These are phyloP conservation scores for Galleria mellonella DNA, from an alignment of 1,140 invertebrate genomes.

Conservation along the genomic window DNA sequence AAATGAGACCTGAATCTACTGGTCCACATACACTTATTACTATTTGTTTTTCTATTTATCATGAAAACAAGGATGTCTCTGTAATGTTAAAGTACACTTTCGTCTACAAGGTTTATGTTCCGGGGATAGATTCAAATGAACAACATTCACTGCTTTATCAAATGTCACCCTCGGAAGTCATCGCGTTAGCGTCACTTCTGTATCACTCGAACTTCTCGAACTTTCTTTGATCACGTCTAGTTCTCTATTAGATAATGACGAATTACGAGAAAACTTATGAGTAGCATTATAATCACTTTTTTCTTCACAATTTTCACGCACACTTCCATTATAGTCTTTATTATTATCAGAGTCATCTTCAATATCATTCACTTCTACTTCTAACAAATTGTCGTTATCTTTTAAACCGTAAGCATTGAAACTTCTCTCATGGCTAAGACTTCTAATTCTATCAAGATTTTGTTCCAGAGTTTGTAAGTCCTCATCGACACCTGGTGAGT, in stretches of 20 bases:
- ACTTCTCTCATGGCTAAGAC: constrained; percentile 56
- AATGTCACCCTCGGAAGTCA: constrained; percentile 64
- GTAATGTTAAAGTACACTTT: constrained; percentile 23
- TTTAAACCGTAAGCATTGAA: constrained; percentile 41
- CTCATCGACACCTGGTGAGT: constrained; percentile 45
- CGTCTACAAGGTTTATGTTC: constrained; percentile 27
- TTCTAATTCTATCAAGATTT: constrained; percentile 67
- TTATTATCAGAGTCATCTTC: constrained; percentile 57
- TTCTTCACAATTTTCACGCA: constrained; percentile 53
- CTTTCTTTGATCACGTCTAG: constrained; percentile 72
- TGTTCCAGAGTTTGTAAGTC: constrained; percentile 62
- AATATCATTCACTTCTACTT: constrained; percentile 59
- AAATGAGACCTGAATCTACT: constrained; percentile 48
- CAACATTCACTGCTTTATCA: constrained; percentile 50
- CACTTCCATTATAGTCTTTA: constrained; percentile 46
- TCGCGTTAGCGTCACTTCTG: constrained; percentile 69
- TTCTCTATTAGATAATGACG: constrained; percentile 66
- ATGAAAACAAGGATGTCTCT: constrained; percentile 23
- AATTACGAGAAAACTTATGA: constrained; percentile 65
- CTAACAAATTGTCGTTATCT: constrained; percentile 57
- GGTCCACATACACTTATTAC: constrained; percentile 48
- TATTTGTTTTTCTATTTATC: constrained; percentile 22
- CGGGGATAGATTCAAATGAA: constrained; percentile 43
- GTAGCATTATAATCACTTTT: constrained; percentile 53
- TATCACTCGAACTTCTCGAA: constrained; percentile 72